Evolutionary conservation across 2,888 invertebrate genomes (phyloP).

Genomic region (Torymus tubicola): DNA sequence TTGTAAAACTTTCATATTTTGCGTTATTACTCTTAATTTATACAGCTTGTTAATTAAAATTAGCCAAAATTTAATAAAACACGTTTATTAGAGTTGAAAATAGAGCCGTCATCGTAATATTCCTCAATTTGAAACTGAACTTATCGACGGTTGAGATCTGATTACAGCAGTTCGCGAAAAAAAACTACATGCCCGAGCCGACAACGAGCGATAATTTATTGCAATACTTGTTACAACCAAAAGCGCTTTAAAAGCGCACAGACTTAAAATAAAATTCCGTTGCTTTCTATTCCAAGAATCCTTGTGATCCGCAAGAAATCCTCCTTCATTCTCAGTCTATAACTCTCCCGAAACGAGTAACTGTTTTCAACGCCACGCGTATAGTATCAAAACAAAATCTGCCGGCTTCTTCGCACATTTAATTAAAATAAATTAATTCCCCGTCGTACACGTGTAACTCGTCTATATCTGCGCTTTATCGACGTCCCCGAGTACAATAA

Average conservation of each 20-base stretch:
- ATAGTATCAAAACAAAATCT: slow-evolving; percentile 33
- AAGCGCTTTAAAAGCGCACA: not conserved
- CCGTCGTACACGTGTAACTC: slow-evolving; percentile 7
- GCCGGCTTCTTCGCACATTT: slow-evolving; percentile 28
- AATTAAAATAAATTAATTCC: slow-evolving; percentile 53
- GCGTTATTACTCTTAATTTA: no score
- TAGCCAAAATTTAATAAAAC: no score
- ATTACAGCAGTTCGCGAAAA: no score
- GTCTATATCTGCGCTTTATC: slow-evolving; percentile 19
- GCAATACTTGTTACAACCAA: not conserved
- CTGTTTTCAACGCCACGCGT: slow-evolving; percentile 14
- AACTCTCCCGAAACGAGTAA: slow-evolving; percentile 35
- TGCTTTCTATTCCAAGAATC: slow-evolving; percentile 40
- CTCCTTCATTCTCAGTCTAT: slow-evolving; percentile 26
- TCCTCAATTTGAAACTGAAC: no score
- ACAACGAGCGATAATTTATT: not conserved
- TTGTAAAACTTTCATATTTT: no score
- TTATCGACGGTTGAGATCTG: no score
- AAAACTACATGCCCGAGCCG: no score
- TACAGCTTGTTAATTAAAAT: no score
- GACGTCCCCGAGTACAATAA: slow-evolving; percentile 5
- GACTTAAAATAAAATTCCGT: slow-evolving; percentile 21
- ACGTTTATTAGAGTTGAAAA: no score
- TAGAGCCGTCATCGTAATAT: no score
- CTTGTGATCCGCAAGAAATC: not conserved